phyloP scores from a whole-genome alignment of 2,113 vertebrate species.

The Sprattus sprattus region DNA sequence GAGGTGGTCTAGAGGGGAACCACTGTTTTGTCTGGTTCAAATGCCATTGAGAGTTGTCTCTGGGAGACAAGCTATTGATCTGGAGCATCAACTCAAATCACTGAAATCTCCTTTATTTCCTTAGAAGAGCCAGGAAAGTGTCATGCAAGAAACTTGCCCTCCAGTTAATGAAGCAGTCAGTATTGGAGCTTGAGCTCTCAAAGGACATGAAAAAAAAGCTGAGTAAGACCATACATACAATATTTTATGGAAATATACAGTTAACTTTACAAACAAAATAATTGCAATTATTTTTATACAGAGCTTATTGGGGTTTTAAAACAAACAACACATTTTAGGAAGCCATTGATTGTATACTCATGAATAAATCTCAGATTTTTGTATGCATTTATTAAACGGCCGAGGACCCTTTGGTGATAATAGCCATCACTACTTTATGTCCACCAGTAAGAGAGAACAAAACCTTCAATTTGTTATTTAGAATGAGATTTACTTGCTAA shows the following conservation, averaged over 20 bases:
- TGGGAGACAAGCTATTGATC: slow-evolving; percentile 75
- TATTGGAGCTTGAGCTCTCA: slow-evolving; percentile 23
- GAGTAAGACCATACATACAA: background rate
- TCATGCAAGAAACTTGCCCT: slow-evolving; percentile 68
- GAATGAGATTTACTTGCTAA: slow-evolving; percentile 21
- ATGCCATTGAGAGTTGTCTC: slow-evolving; percentile 74
- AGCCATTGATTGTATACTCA: background rate
- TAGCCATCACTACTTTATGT: slow-evolving; percentile 37
- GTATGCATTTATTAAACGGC: background rate
- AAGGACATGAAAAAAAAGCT: background rate
- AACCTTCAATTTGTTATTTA: slow-evolving; percentile 31
- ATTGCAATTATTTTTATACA: too few species aligned
- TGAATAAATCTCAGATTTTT: too few species aligned
- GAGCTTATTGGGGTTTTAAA: too few species aligned
- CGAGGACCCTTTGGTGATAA: slow-evolving; percentile 36
- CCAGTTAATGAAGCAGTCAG: slow-evolving; percentile 60
- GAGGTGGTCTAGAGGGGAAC: slow-evolving; percentile 71
- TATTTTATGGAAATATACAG: background rate
- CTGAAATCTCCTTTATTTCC: slow-evolving; percentile 65
- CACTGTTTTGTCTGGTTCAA: slow-evolving; percentile 76
- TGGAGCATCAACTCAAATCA: slow-evolving; percentile 67
- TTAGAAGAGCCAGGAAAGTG: slow-evolving; percentile 68
- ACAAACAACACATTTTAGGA: background rate
- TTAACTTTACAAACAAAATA: background rate
- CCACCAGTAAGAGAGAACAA: slow-evolving; percentile 18